phyloP scores from a whole-genome alignment of 2,888 invertebrate genomes.

The Pristionchus maxplancki region DNA sequence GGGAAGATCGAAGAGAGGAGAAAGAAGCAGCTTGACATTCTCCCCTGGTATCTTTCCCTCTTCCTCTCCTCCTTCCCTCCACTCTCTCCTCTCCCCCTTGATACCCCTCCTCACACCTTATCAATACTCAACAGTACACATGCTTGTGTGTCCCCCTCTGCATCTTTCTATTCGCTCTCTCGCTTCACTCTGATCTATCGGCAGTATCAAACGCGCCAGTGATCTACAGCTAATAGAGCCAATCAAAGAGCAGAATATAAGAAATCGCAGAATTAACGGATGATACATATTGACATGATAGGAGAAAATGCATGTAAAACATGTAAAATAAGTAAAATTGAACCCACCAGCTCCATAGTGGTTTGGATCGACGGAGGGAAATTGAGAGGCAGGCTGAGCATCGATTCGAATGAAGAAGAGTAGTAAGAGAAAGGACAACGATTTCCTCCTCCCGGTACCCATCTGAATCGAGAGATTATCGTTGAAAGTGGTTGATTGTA shows the following conservation, averaged over 20 bases:
- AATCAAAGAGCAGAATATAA: not conserved
- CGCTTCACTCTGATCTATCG: not conserved
- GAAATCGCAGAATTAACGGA: no score
- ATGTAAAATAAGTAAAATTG: not conserved
- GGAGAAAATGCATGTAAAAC: not conserved
- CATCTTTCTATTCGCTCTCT: constrained; percentile 36
- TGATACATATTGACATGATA: no score
- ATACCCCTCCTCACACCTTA: constrained; percentile 24
- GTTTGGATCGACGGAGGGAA: constrained; percentile 73
- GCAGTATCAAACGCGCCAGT: no score
- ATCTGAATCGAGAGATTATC: not conserved
- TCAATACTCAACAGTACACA: constrained; percentile 38
- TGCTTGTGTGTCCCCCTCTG: constrained; percentile 34
- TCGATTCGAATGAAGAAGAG: not conserved
- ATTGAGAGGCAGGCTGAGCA: constrained; percentile 70
- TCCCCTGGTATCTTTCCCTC: not conserved
- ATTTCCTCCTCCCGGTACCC: constrained; percentile 39
- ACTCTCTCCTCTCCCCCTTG: not conserved
- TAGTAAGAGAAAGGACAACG: not conserved
- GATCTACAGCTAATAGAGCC: not conserved
- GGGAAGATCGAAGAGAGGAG: not conserved
- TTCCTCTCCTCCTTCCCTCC: not conserved
- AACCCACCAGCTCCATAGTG: constrained; percentile 70
- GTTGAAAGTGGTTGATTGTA: not conserved
- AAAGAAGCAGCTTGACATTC: not conserved